Percentiles rank a stretch among this genome's conserved stretches.
Conservation (phyloP, 2,797 vertebrate species). For the Limnodromus scolopaceus region DNA sequence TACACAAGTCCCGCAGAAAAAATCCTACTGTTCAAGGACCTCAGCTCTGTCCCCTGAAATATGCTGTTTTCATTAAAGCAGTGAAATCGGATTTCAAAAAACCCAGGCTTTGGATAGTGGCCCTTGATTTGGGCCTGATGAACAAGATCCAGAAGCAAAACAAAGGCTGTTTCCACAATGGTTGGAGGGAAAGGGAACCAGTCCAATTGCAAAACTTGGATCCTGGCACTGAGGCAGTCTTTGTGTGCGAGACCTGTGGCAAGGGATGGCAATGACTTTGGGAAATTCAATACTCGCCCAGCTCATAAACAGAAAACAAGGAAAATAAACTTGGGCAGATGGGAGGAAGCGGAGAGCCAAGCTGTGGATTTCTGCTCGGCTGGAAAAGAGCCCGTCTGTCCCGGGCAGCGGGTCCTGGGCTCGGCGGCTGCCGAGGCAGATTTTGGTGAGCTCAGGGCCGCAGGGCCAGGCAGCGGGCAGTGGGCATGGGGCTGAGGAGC, state of each 20-base stretch:
- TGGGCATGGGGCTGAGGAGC: neutral
- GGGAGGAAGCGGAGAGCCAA: constrained; percentile 35
- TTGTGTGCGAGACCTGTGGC: constrained; percentile 55
- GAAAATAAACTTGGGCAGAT: constrained; percentile 68
- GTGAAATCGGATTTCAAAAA: constrained; percentile 55
- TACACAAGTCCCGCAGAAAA: neutral
- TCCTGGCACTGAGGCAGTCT: constrained; percentile 47
- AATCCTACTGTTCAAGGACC: constrained; percentile 11
- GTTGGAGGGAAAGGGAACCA: constrained; percentile 37
- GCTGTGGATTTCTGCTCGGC: neutral
- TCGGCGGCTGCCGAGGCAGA: fast-evolving
- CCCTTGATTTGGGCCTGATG: constrained; percentile 58
- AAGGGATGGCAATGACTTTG: constrained; percentile 44
- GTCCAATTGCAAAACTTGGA: constrained; percentile 68
- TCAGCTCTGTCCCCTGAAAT: constrained; percentile 22
- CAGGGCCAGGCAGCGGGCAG: fast-evolving
- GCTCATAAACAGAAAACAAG: constrained; percentile 67
- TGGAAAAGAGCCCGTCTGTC: neutral
- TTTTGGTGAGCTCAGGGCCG: fast-evolving
- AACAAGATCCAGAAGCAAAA: constrained; percentile 69
- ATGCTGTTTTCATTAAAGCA: constrained; percentile 51
- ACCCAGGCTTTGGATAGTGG: constrained; percentile 24
- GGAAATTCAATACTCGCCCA: constrained; percentile 64
- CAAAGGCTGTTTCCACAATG: constrained; percentile 68
- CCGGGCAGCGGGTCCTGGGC: neutral